These are phyloP conservation scores for Stegodyphus mimosarum DNA, from an alignment of 1,140 invertebrate species.

Conservation along the genomic window DNA sequence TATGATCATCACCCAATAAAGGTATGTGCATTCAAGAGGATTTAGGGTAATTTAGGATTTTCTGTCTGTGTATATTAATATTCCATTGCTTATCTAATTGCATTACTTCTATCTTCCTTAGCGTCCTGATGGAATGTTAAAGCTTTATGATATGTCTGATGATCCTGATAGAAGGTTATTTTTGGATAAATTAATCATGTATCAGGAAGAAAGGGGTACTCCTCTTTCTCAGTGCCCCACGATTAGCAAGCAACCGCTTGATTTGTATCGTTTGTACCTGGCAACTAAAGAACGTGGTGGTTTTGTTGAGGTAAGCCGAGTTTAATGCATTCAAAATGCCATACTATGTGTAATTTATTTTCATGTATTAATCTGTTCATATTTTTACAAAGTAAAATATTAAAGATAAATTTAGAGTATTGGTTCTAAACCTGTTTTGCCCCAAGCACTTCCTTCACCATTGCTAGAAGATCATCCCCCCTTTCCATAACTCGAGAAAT, in stretches of 20 bases:
- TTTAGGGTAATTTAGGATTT: constrained; percentile 2
- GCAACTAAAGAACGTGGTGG: constrained; percentile 95
- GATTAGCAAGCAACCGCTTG: constrained; percentile 97
- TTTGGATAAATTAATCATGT: constrained; percentile 90
- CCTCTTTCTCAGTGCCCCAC: constrained; percentile 95
- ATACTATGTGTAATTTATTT: neutral
- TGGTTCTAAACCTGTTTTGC: neutral
- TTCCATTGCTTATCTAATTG: neutral
- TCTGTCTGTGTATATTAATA: constrained; percentile 11
- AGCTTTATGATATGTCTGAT: constrained; percentile 97
- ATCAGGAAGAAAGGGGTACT: constrained; percentile 92
- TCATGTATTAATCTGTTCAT: neutral
- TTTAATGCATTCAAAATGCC: neutral
- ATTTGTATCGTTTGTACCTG: constrained; percentile 95
- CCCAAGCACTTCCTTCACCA: too few species aligned
- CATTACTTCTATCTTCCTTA: constrained; percentile 27
- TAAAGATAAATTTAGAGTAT: neutral
- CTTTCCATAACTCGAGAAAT: too few species aligned
- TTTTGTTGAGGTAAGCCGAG: constrained; percentile 87
- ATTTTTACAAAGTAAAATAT: neutral
- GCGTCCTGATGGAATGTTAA: constrained; percentile 74
- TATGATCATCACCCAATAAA: constrained; percentile 82
- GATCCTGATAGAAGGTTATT: constrained; percentile 89
- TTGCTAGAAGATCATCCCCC: too few species aligned
- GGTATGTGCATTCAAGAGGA: constrained; percentile 22